phyloP scores from a whole-genome alignment of 1,140 invertebrate species.

The Pteromalus puparum region DNA sequence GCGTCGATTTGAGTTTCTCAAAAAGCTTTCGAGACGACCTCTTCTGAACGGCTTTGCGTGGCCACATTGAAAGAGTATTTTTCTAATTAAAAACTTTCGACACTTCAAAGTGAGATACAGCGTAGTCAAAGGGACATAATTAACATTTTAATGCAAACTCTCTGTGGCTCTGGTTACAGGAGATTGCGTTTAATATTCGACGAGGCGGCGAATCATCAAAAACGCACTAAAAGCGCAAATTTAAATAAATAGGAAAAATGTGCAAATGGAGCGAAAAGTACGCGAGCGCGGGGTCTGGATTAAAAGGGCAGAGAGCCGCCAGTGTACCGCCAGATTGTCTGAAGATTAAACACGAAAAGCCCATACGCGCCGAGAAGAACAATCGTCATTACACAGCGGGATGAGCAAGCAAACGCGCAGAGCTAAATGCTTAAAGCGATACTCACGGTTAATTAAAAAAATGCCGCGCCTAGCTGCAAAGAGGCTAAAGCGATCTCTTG shows the following conservation, averaged over 20 bases:
- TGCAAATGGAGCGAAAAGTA: not conserved
- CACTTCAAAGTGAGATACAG: not conserved
- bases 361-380: not conserved
- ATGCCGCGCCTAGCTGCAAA: not conserved
- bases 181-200: not conserved
- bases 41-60: not conserved
- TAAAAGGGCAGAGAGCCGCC: not conserved
- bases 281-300: not conserved
- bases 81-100: slow-evolving; percentile 10
- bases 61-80: not conserved
- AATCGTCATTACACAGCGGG: slow-evolving; percentile 1
- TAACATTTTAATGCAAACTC: slow-evolving; percentile 9
- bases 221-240: not conserved
- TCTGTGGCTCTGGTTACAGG: not conserved
- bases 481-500: not conserved
- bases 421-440: not conserved
- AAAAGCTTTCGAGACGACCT: not conserved
- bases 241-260: not conserved
- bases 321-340: not conserved
- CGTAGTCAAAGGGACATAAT: slow-evolving; percentile 5
- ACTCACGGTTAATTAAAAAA: not conserved
- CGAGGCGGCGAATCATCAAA: not conserved
- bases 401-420: not conserved
- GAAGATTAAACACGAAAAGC: slow-evolving; percentile 30
- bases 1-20: not conserved